Percentiles rank a stretch among this genome's conserved stretches.
These are phyloP conservation scores for Catostomus latipinnis DNA, from an alignment of 2,797 vertebrate species.

Conservation along the genomic window DNA sequence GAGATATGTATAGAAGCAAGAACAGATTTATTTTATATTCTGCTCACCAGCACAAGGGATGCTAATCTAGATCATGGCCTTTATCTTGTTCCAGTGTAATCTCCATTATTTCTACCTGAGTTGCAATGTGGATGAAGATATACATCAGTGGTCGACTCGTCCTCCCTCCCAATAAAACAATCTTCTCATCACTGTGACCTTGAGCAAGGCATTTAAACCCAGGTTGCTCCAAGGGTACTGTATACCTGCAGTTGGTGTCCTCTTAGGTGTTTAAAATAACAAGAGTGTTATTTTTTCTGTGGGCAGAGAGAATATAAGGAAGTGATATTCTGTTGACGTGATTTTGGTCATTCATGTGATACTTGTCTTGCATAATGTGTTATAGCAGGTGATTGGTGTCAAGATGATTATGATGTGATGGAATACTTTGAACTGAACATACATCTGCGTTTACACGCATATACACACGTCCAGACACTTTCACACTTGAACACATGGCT, in stretches of 20 bases:
- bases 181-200: neutral
- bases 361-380: neutral
- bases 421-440: neutral
- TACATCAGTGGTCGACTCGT: neutral
- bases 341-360: neutral
- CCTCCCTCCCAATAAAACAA: neutral
- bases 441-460: neutral
- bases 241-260: constrained; percentile 11
- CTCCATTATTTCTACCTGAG: neutral
- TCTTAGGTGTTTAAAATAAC: constrained; percentile 27
- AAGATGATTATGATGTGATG: neutral
- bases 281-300: neutral
- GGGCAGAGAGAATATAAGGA: too few species aligned
- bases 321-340: neutral
- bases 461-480: neutral
- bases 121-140: neutral
- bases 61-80: constrained; percentile 3
- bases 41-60: constrained; percentile 6
- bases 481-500: constrained; percentile 37
- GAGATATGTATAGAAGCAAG: neutral
- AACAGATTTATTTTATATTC: neutral
- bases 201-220: neutral
- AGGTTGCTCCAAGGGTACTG: neutral
- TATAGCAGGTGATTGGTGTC: neutral
- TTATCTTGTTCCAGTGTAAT: neutral